A percentile compares a stretch with the other conserved stretches of the same genome.
Evolutionary conservation across 2,797 vertebrate species (phyloP).

Genomic region (Notoglanidium macrostoma): DNA sequence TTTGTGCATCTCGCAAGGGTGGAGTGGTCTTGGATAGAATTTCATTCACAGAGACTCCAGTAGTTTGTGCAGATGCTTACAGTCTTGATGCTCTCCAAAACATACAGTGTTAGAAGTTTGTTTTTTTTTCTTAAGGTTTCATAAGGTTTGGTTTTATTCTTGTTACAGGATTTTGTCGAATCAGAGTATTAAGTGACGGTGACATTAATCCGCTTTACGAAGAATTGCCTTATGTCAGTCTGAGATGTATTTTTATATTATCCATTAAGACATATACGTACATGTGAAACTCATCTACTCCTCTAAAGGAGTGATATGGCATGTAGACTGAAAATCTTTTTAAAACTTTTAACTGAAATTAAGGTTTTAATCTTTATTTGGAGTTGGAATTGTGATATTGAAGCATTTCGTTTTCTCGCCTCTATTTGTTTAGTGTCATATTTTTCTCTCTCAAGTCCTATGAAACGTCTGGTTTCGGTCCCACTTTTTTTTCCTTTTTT

Average conservation of each 20-base stretch:
- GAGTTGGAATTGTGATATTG: neutral
- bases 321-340: neutral
- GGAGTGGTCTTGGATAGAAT: slow-evolving; percentile 37
- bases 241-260: neutral
- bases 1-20: slow-evolving; percentile 35
- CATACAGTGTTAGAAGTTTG: neutral
- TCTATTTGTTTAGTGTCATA: neutral
- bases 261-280: neutral
- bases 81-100: neutral
- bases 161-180: neutral
- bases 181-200: no score
- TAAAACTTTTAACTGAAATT: neutral
- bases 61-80: slow-evolving; percentile 8
- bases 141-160: neutral
- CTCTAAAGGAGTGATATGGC: neutral
- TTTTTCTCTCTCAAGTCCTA: slow-evolving; percentile 8
- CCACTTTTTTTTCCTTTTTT: slow-evolving; percentile 28
- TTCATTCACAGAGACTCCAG: slow-evolving; percentile 31
- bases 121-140: neutral
- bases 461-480: slow-evolving; percentile 24
- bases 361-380: neutral
- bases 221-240: neutral
- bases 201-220: neutral
- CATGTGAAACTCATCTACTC: neutral
- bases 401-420: neutral